Conservation (phyloP, 2,797 vertebrate species). For the Alectoris magna region DNA sequence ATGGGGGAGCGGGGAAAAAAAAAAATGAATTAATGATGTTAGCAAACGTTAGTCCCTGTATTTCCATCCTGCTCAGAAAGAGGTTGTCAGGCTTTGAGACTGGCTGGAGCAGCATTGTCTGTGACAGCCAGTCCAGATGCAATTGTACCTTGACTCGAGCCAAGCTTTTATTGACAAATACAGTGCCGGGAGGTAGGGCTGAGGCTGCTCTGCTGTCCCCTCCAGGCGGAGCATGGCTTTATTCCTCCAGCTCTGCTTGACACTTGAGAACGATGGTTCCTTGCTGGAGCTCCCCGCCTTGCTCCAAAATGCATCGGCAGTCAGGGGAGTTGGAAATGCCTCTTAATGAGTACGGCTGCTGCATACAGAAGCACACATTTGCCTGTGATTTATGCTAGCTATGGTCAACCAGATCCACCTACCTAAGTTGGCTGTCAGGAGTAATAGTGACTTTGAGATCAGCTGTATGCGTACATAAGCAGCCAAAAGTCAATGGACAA, state of each 20-base stretch:
- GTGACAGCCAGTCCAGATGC: constrained; percentile 57
- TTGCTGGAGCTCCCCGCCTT: neutral
- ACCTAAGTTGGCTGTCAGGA: neutral
- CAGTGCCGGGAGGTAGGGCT: neutral
- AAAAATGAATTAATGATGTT: constrained; percentile 83
- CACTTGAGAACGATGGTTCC: neutral
- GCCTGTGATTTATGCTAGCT: neutral
- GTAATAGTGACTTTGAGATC: neutral
- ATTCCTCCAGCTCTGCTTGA: constrained; percentile 16
- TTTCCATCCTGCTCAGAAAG: constrained; percentile 66
- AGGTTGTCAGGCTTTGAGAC: constrained; percentile 62
- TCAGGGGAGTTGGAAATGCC: neutral
- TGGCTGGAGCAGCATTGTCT: constrained; percentile 49
- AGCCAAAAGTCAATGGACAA: neutral
- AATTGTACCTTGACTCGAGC: constrained; percentile 12
- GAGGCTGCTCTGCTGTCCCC: neutral
- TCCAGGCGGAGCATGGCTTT: neutral
- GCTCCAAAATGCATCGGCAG: fast-evolving
- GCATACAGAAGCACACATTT: neutral
- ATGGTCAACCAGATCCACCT: constrained; percentile 1
- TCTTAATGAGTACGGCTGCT: neutral
- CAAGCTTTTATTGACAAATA: constrained; percentile 52
- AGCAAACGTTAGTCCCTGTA: constrained; percentile 82
- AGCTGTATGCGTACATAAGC: neutral
- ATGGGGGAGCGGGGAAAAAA: constrained; percentile 72